Evolutionary conservation across 1,140 invertebrate genomes (phyloP).

Genomic region (Caenorhabditis remanei): DNA sequence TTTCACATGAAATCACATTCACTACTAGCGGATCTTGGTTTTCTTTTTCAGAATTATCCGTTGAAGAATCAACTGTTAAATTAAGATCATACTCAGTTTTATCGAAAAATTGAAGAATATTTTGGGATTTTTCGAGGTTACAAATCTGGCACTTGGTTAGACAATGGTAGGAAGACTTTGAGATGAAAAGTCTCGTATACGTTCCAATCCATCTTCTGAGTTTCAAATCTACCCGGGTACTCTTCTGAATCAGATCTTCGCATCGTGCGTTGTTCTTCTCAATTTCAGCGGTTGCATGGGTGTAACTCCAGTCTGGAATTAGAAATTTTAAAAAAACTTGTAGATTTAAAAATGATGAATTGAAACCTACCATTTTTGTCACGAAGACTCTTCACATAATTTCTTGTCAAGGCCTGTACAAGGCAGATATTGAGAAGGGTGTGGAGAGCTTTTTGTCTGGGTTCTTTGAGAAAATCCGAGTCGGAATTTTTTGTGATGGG

Average conservation of each 20-base stretch:
- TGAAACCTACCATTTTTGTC: neutral
- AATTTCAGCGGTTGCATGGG: neutral
- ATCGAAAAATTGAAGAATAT: neutral
- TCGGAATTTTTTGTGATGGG: neutral
- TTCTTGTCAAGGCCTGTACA: neutral
- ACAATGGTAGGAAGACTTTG: neutral
- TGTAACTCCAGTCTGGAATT: too few relatives aligned
- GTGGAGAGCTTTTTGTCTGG: neutral
- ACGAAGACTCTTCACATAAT: neutral
- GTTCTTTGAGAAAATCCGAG: constrained; percentile 20
- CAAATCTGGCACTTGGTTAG: neutral
- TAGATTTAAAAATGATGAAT: neutral
- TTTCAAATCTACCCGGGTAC: neutral
- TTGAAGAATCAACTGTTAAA: neutral
- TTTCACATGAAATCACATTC: neutral
- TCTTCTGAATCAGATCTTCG: neutral
- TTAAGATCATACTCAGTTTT: neutral
- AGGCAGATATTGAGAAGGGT: neutral
- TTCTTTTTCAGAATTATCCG: too few relatives aligned
- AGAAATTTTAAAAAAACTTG: neutral
- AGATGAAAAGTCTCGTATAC: neutral
- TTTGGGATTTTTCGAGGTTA: neutral
- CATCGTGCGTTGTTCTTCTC: neutral
- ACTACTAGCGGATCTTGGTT: neutral
- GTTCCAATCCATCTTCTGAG: neutral